A percentile compares a stretch with the other conserved stretches of the same genome.
Conservation (phyloP, 53 echinoderm and acorn worm genomes). For the Luidia sarsii region DNA sequence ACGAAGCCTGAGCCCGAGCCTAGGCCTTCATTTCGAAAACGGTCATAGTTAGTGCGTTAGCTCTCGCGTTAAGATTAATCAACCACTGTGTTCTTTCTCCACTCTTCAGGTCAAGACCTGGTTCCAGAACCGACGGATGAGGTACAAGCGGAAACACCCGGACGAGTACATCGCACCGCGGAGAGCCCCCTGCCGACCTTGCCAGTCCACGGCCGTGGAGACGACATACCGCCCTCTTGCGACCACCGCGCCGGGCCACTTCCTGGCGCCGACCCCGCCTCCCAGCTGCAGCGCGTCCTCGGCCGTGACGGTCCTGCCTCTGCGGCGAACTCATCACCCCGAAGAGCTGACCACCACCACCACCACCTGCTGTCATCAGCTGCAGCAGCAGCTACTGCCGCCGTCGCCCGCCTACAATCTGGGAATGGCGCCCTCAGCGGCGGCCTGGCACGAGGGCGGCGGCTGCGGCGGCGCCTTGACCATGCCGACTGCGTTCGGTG, state of each 20-base stretch:
- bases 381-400: constrained; percentile 18
- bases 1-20: too few relatives aligned
- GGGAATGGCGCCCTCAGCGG: neutral
- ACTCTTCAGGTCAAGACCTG: constrained; percentile 48
- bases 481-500: constrained; percentile 17
- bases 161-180: neutral
- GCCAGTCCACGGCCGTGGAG: neutral
- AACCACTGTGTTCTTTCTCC: constrained; percentile 3
- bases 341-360: too few relatives aligned
- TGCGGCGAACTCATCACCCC: neutral
- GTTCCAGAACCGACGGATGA: constrained; percentile 62
- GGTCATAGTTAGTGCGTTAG: too few relatives aligned
- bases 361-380: neutral
- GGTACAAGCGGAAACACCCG: constrained; percentile 47
- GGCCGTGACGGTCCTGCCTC: neutral
- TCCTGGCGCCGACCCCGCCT: constrained; percentile 21
- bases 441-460: neutral
- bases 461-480: constrained; percentile 6
- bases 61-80: too few relatives aligned
- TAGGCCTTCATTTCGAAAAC: too few relatives aligned
- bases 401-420: constrained; percentile 14
- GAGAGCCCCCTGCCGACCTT: neutral
- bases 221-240: neutral
- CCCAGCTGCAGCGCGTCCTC: constrained; percentile 19
- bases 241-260: constrained; percentile 10